These are phyloP conservation scores for Drosophila rellima DNA, from an alignment of 2,888 invertebrate species.

Conservation along the genomic window DNA sequence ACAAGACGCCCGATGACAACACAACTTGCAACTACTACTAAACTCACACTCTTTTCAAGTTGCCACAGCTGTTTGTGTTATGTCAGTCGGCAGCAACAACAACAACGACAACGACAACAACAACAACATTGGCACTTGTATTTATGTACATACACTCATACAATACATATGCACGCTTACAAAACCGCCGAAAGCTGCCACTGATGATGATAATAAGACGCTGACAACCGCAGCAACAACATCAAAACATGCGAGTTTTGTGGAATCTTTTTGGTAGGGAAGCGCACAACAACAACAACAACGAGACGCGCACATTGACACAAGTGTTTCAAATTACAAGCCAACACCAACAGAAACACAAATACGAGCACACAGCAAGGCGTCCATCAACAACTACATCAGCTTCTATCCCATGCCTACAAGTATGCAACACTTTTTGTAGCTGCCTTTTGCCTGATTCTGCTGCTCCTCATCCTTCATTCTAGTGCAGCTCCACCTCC, in stretches of 20 bases:
- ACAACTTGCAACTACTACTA: conserved; percentile 54
- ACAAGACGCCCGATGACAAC: conserved; percentile 60
- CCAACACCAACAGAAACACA: conserved; percentile 45
- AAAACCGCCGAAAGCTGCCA: conserved; percentile 81
- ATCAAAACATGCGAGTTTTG: conserved; percentile 60
- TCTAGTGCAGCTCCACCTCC: background rate
- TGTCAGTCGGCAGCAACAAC: conserved; percentile 42
- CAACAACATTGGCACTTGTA: conserved; percentile 27
- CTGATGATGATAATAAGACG: conserved; percentile 83
- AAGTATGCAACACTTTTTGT: conserved; percentile 65
- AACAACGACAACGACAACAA: conserved; percentile 20
- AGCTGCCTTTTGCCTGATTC: background rate
- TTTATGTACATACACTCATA: conserved; percentile 13
- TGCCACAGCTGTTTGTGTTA: conserved; percentile 52
- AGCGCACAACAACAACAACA: conserved; percentile 10
- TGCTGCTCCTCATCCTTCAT: background rate
- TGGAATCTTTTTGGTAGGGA: conserved; percentile 31
- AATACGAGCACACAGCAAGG: conserved; percentile 38
- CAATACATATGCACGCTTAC: conserved; percentile 34
- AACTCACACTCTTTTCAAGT: conserved; percentile 1
- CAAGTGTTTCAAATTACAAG: conserved; percentile 85
- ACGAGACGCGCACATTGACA: conserved; percentile 66
- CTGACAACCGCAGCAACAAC: conserved; percentile 74
- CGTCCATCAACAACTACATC: conserved; percentile 53
- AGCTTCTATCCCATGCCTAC: conserved; percentile 24